phyloP scores from a whole-genome alignment of 1,140 invertebrate species.

The Bombyx mori region DNA sequence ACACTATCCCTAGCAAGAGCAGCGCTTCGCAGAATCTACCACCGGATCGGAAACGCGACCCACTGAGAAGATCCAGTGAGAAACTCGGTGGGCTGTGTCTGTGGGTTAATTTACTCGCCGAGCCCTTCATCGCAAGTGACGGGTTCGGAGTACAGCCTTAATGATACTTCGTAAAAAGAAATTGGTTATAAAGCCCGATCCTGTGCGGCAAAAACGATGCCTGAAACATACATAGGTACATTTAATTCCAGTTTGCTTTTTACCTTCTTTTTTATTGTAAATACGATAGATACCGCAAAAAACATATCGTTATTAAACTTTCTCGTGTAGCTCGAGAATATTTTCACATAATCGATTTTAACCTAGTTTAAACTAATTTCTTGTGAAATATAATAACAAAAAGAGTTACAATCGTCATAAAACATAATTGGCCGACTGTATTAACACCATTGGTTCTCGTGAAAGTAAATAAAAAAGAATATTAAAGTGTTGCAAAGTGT shows the following conservation, averaged over 20 bases:
- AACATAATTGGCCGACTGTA: constrained; percentile 14
- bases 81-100: no score
- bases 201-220: no score
- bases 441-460: constrained; percentile 10
- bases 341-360: not conserved
- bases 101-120: no score
- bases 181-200: no score
- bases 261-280: not conserved
- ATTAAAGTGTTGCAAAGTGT: constrained; percentile 7
- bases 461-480: constrained; percentile 16
- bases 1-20: no score
- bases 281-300: not conserved
- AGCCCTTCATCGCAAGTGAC: no score
- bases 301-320: not conserved
- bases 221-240: not conserved
- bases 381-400: not conserved
- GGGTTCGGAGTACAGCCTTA: no score
- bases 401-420: constrained; percentile 7
- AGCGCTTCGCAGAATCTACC: no score
- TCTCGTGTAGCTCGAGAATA: not conserved
- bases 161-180: no score
- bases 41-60: no score
- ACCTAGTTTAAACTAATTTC: not conserved
- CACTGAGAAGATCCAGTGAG: no score
- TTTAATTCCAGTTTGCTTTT: not conserved